Percentiles rank a stretch among this genome's conserved stretches.
These are phyloP conservation scores for Calycopis cecrops DNA, from an alignment of 1,140 invertebrate genomes.

Conservation along the genomic window DNA sequence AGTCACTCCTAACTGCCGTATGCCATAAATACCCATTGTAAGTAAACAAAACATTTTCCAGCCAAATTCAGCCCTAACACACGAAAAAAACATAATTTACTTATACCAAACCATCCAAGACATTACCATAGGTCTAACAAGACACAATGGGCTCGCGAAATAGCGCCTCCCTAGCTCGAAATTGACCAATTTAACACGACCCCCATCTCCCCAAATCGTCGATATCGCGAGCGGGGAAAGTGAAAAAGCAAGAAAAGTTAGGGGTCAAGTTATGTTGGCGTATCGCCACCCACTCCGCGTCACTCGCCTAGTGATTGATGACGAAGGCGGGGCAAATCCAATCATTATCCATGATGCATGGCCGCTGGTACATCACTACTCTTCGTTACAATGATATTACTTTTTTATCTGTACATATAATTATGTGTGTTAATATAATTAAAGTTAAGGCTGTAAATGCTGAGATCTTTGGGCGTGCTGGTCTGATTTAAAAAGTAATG, in stretches of 20 bases:
- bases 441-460: no score
- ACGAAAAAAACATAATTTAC: slow-evolving; percentile 64
- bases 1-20: no score
- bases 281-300: slow-evolving; percentile 50
- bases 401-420: slow-evolving; percentile 3
- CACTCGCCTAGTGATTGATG: slow-evolving; percentile 68
- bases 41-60: background rate
- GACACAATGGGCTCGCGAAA: slow-evolving; percentile 65
- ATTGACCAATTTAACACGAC: slow-evolving; percentile 34
- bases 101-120: slow-evolving; percentile 66
- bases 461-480: no score
- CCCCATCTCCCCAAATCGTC: slow-evolving; percentile 25
- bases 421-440: no score
- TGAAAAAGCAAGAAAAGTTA: slow-evolving; percentile 35
- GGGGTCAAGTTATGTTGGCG: slow-evolving; percentile 38
- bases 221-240: slow-evolving; percentile 11
- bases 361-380: slow-evolving; percentile 59
- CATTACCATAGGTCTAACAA: slow-evolving; percentile 65
- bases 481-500: no score
- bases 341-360: slow-evolving; percentile 72
- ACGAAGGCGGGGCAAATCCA: slow-evolving; percentile 70
- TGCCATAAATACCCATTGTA: no score
- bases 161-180: slow-evolving; percentile 45
- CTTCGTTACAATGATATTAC: slow-evolving; percentile 9
- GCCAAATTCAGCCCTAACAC: slow-evolving; percentile 13